Evolutionary conservation across 2,888 invertebrate species (phyloP).

Genomic region (Nineta flava): DNA sequence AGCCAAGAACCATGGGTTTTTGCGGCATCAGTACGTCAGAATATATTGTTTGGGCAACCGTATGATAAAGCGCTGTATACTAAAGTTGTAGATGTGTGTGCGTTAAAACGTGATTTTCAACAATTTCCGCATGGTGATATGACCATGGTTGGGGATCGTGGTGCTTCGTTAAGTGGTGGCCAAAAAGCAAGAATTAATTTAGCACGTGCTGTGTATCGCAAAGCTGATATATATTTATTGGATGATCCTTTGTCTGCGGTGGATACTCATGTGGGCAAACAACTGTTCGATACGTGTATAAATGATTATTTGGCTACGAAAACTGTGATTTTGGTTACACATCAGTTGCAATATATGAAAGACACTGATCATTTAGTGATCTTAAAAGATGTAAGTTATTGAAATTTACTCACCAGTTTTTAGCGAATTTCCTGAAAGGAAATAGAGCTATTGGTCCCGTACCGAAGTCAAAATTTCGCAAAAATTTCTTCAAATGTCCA

Average conservation of each 20-base stretch:
- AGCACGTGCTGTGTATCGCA: slow-evolving; percentile 4
- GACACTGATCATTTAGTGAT: slow-evolving; percentile 40
- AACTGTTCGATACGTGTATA: slow-evolving; percentile 18
- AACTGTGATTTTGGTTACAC: slow-evolving; percentile 56
- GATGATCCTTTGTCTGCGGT: slow-evolving; percentile 6
- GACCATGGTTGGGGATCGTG: slow-evolving; percentile 41
- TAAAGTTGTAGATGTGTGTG: slow-evolving; percentile 27
- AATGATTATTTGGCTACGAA: slow-evolving; percentile 24
- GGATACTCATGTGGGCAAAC: slow-evolving; percentile 15
- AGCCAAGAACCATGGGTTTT: slow-evolving; percentile 79
- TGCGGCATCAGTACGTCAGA: slow-evolving; percentile 60
- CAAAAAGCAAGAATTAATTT: slow-evolving; percentile 21
- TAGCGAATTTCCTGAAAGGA: no score
- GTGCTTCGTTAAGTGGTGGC: slow-evolving; percentile 23
- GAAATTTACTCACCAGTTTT: no score
- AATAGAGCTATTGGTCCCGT: no score
- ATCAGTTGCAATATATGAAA: slow-evolving; percentile 56
- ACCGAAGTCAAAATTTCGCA: no score
- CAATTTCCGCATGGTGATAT: slow-evolving; percentile 36
- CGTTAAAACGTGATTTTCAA: slow-evolving; percentile 31
- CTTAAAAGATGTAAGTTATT: slow-evolving; percentile 37
- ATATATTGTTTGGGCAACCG: slow-evolving; percentile 67
- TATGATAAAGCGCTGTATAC: slow-evolving; percentile 42
- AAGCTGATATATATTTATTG: slow-evolving; percentile 5
- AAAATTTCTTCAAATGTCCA: no score